These are phyloP conservation scores for Xenotilapia longispinis DNA, from an alignment of 2,113 vertebrate genomes.

Conservation along the genomic window DNA sequence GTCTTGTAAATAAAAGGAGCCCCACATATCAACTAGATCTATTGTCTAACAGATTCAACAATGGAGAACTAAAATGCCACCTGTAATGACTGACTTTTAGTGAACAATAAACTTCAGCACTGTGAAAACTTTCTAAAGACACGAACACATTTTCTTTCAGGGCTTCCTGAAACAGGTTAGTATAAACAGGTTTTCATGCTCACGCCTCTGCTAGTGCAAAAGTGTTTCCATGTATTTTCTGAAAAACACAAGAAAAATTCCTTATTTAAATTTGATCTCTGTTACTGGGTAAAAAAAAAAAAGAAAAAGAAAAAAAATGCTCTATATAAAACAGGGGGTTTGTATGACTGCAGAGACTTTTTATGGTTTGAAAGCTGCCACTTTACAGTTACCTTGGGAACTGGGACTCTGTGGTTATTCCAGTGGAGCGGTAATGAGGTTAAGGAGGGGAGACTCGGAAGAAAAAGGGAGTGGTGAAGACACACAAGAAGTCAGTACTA, in stretches of 20 bases:
- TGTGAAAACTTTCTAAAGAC: background rate
- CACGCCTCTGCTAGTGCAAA: conserved; percentile 5
- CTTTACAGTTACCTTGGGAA: conserved; percentile 60
- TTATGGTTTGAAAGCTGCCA: conserved; percentile 39
- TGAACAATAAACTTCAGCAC: background rate
- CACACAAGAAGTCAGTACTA: background rate
- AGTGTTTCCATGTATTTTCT: conserved; percentile 8
- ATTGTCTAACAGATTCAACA: background rate
- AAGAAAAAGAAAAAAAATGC: background rate
- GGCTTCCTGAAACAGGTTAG: background rate
- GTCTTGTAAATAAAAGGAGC: too few relatives aligned
- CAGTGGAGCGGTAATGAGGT: conserved; percentile 37
- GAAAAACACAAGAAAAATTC: conserved; percentile 10
- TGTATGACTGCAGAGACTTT: conserved; percentile 30
- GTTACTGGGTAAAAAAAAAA: conserved; percentile 8
- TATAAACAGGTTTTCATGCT: background rate
- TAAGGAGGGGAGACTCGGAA: background rate
- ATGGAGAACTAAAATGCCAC: background rate
- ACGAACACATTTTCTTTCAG: background rate
- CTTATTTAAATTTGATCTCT: conserved; percentile 45
- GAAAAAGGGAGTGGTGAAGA: background rate
- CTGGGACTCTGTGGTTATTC: conserved; percentile 24
- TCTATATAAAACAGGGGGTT: conserved; percentile 47
- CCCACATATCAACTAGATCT: too few relatives aligned
- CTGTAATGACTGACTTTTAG: background rate